phyloP scores from a whole-genome alignment of 2,113 vertebrate species.

The Meles meles region DNA sequence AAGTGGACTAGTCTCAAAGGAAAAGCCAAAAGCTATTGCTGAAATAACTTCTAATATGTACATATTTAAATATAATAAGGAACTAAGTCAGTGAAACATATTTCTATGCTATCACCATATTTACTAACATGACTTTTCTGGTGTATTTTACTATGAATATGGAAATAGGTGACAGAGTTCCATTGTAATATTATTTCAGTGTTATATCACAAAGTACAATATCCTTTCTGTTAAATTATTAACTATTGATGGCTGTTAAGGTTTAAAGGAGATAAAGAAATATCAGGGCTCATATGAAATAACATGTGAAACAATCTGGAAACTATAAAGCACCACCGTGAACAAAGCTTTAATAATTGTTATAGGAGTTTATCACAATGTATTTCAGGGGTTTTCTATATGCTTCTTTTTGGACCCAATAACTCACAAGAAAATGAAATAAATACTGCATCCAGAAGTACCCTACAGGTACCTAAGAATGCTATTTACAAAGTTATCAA shows the following conservation, averaged over 20 bases:
- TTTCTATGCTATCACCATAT: neutral
- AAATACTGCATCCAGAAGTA: neutral
- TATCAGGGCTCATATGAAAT: constrained; percentile 7
- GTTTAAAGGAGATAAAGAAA: constrained; percentile 18
- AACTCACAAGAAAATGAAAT: constrained; percentile 14
- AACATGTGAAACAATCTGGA: neutral
- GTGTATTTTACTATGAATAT: neutral
- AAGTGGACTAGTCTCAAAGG: constrained; percentile 41
- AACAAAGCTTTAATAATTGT: neutral
- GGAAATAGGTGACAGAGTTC: neutral
- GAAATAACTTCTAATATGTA: constrained; percentile 12
- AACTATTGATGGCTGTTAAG: neutral
- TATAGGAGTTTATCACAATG: neutral
- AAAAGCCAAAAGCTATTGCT: neutral
- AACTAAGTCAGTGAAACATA: neutral
- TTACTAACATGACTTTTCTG: neutral
- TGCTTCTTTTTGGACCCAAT: neutral
- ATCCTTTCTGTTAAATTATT: neutral
- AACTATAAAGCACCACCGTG: neutral
- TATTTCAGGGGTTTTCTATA: neutral
- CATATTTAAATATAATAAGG: neutral
- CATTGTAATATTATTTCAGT: neutral
- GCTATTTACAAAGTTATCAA: neutral
- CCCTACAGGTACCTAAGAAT: neutral
- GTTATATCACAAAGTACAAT: neutral